Evolutionary conservation across 2,888 invertebrate genomes (phyloP), one percentile per base, ranked within the genome.

Genomic region (Epinotia demarniana): DNA sequence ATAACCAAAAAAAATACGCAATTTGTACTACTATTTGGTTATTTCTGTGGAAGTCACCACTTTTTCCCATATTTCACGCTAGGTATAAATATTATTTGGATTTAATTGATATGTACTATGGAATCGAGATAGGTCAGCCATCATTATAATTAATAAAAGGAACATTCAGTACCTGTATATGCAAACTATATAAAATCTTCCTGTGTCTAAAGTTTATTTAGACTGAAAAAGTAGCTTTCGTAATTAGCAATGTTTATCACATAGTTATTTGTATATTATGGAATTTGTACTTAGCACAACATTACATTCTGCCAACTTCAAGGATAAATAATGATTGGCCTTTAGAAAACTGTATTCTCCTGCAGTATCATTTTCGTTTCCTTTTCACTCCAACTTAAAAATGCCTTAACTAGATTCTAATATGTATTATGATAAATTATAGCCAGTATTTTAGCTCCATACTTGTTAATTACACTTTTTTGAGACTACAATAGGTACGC

Each of bases 181-280:
- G 27, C 27, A 60, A 12, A 46, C 46, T 27, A 16, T 16, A 16
- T 60, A 49, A 12, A 57, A 43, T 23, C 68, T 62, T 61, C 55
- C 39, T 33, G 18, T 60, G n/a, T 27, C n/a, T 69, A 39, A 9
- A 19, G 6, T 39, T 19, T 19, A 63, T 39, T 62, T 63, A 63
- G 71, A 71, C 62, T 71, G 71, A 63, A 23, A 71, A 49, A 18
- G 12, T 61, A 39, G n/a, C 12, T 68, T 68, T 68, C 57, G 16
- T 19, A 68, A 19, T 55, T 18, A 57, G 8, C 39, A 19, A 43
- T 49, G 16, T 27, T 64, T 1, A 12, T 19, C 19, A 19, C 1
- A 46, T 46, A 13, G 19, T 18, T 18, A 13, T 19, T 13, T 5
- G 5, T 18, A 43, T 58, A 58, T 23, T 5, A 8, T 63, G 19